Base-by-base conservation (phyloP, 1,140 invertebrate genomes). In the Drosophila sechellia region DNA sequence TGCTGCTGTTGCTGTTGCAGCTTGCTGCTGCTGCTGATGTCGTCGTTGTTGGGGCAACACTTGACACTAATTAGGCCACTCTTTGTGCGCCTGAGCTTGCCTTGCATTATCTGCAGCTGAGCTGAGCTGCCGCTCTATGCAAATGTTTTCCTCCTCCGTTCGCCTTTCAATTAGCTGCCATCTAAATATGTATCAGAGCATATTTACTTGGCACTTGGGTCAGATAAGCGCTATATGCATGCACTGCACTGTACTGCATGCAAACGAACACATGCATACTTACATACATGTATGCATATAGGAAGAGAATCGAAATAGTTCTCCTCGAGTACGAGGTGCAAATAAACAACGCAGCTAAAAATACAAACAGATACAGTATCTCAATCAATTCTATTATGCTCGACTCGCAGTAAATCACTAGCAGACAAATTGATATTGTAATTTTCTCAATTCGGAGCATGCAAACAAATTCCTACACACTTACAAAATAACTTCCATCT, bases 61-160 rank as follows among this genome's bases (percentile, higher is more conserved):
- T 87, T 87, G 84, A 87, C 84, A 87, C 84, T 87, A 87, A 87
- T 87, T 87, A 87, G 84, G 84, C 84, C 84, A 87, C 79, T 87
- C 84, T 87, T 89, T 89, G 83, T 89, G 71, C 48, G 73, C 78
- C 57, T 43, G 68, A 59, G 70, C 81, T 65, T 66, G 64, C 73
- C 80, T 69, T 73, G 55, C 83, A 86, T 85, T 86, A 84, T 86
- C 81, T 81, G 46, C 34, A 55, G 22, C 55, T 46, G 12, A 69
- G 61, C 65, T 53, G n/a, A 68, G 60, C 65, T 45, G 31, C 42
- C 49, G 43, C 58, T 60, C 50, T 66, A 85, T 86, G 81, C 77
- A 81, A 85, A 85, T 86, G 79, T 80, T 76, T 74, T 65, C 65
- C 72, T 65, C 65, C 72, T 61, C 50, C 50, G 52, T 78, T 60